These are phyloP conservation scores for Callorhinus ursinus DNA, from an alignment of 2,113 vertebrate species.

Conservation along the genomic window DNA sequence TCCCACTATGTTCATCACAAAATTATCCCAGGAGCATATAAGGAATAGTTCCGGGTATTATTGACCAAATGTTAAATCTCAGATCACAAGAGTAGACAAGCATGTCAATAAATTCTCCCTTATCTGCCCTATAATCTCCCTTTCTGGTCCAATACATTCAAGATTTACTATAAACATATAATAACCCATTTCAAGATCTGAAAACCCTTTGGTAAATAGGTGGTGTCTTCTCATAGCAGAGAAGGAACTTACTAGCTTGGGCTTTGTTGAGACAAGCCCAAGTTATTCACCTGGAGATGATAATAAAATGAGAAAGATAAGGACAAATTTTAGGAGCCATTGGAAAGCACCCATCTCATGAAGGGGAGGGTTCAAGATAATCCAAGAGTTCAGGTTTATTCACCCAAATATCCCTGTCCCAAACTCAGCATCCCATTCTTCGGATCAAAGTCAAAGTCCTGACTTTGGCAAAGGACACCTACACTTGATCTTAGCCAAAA, in stretches of 20 bases:
- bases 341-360: not conserved
- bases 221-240: not conserved
- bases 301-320: not conserved
- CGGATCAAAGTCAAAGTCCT: not conserved
- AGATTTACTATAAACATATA: not conserved
- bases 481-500: too few relatives aligned
- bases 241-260: not conserved
- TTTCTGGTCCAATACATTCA: not conserved
- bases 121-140: not conserved
- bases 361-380: not conserved
- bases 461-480: not conserved
- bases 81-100: not conserved
- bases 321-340: not conserved
- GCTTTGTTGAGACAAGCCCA: not conserved
- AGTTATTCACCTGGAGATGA: not conserved
- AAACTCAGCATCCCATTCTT: not conserved
- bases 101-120: not conserved
- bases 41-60: not conserved
- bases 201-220: not conserved
- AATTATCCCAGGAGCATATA: not conserved
- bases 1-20: not conserved
- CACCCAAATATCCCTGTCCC: not conserved
- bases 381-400: not conserved
- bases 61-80: not conserved
- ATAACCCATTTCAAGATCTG: not conserved